Conservation (phyloP, 2,797 vertebrate species). For the Argya squamiceps region DNA sequence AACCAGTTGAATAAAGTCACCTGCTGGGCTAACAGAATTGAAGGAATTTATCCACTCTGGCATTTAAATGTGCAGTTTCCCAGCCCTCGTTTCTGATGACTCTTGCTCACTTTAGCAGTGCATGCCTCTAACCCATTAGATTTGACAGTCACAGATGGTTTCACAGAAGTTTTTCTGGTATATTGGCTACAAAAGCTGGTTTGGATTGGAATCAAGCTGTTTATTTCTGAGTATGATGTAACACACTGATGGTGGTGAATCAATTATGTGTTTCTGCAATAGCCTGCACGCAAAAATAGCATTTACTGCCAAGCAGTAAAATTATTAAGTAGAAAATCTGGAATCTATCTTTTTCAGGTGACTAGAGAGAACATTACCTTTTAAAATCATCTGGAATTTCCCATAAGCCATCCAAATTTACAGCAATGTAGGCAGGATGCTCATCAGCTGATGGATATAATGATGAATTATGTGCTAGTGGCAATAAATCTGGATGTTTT, state of each 20-base stretch:
- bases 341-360: conserved; percentile 56
- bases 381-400: conserved; percentile 45
- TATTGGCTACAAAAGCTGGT: conserved; percentile 45
- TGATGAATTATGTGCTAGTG: neutral
- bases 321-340: conserved; percentile 61
- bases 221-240: conserved; percentile 49
- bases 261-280: conserved; percentile 57
- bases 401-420: conserved; percentile 45
- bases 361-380: conserved; percentile 45
- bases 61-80: neutral
- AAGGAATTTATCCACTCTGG: neutral
- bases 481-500: neutral
- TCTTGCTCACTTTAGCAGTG: conserved; percentile 6
- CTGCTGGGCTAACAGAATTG: neutral
- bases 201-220: conserved; percentile 52
- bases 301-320: conserved; percentile 53
- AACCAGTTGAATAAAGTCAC: neutral
- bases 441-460: conserved; percentile 30
- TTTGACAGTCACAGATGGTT: conserved; percentile 55
- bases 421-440: neutral
- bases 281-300: conserved; percentile 10
- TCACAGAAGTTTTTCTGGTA: conserved; percentile 58
- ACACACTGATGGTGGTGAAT: conserved; percentile 56
- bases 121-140: conserved; percentile 27
- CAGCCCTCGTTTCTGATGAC: neutral